A percentile compares a stretch with the other conserved stretches of the same genome.
phyloP scores from a whole-genome alignment of 2,113 vertebrate species.

The Lophius piscatorius region DNA sequence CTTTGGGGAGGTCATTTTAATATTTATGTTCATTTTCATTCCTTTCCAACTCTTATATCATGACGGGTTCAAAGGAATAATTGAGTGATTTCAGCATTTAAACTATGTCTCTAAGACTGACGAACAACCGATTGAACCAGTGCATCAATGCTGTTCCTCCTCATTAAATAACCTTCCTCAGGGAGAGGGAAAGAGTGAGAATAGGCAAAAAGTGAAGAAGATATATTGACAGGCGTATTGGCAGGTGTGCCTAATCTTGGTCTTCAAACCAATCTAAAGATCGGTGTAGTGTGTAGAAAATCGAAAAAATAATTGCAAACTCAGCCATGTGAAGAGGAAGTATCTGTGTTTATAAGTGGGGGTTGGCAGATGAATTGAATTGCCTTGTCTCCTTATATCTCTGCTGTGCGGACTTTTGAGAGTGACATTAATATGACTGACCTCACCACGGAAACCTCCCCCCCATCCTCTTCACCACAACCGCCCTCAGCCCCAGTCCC shows the following conservation, averaged over 20 bases:
- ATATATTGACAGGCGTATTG: conserved; percentile 70
- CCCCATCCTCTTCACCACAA: conserved; percentile 23
- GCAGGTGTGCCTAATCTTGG: conserved; percentile 63
- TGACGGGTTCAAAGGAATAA: conserved; percentile 3
- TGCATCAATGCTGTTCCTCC: conserved; percentile 63
- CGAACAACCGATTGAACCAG: conserved; percentile 61
- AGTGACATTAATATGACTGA: conserved; percentile 72
- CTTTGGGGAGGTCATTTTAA: conserved; percentile 14
- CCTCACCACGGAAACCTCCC: conserved; percentile 52
- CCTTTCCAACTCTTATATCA: conserved; percentile 23
- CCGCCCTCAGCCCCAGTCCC: conserved; percentile 54
- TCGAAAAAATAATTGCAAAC: conserved; percentile 63
- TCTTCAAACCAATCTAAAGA: conserved; percentile 48
- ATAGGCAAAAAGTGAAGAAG: conserved; percentile 56
- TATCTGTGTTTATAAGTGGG: conserved; percentile 48
- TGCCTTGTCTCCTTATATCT: conserved; percentile 62
- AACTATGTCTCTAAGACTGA: conserved; percentile 50
- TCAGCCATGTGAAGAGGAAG: conserved; percentile 56
- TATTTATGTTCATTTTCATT: conserved; percentile 7
- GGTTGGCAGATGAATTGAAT: conserved; percentile 46
- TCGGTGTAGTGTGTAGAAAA: conserved; percentile 45
- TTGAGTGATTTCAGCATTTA: conserved; percentile 45
- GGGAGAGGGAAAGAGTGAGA: conserved; percentile 32
- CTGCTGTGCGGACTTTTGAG: conserved; percentile 31
- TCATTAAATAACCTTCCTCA: conserved; percentile 69